Percentiles rank a stretch among this genome's conserved stretches.
Conservation (phyloP, 92 coral and sea anemone species). For the Pocillopora grandis region DNA sequence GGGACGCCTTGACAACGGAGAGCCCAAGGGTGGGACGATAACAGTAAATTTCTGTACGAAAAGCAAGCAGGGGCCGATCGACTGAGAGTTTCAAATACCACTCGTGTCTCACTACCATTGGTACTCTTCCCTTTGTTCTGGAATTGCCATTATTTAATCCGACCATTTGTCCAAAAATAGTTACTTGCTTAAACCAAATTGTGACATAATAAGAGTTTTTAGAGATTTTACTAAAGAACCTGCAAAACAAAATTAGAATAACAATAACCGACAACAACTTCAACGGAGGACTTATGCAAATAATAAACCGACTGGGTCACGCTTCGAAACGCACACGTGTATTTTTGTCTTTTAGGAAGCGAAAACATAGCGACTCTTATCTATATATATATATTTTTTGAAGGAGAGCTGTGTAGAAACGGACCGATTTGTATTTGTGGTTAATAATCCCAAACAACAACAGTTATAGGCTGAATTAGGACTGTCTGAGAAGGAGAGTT, state of each 20-base stretch:
- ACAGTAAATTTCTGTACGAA: too few species aligned
- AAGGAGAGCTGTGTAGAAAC: background rate
- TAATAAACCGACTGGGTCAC: background rate
- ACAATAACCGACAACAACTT: background rate
- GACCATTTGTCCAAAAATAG: too few species aligned
- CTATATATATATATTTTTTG: too few species aligned
- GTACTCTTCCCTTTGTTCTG: too few species aligned
- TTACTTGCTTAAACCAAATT: background rate
- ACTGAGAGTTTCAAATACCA: too few species aligned
- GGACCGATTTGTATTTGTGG: background rate
- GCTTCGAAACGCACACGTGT: background rate
- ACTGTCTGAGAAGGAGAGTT: too few species aligned
- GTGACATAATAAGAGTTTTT: background rate
- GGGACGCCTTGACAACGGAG: too few species aligned
- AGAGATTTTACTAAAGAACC: background rate
- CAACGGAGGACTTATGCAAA: background rate
- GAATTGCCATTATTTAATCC: too few species aligned
- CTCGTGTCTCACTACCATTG: too few species aligned
- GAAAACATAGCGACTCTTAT: background rate
- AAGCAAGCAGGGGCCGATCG: too few species aligned
- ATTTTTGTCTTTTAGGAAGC: slow-evolving; percentile 4
- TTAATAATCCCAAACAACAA: background rate
- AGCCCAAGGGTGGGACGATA: too few species aligned
- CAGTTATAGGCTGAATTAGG: background rate
- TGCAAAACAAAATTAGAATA: background rate